These are phyloP conservation scores for Dicrostonyx torquatus DNA, from an alignment of 2,797 vertebrate species.

Conservation along the genomic window DNA sequence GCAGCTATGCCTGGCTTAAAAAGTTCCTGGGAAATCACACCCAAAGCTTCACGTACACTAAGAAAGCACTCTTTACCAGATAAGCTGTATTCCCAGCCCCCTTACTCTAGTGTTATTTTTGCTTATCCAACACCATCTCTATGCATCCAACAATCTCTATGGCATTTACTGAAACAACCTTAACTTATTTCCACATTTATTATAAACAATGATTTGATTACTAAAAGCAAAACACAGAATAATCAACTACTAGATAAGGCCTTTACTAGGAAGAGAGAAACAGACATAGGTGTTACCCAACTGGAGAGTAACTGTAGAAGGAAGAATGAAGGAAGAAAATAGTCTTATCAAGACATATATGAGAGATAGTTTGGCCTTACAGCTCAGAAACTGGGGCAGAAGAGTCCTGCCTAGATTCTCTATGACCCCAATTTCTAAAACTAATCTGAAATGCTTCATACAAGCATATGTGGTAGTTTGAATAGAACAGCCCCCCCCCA, in stretches of 20 bases:
- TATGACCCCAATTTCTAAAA: slow-evolving; percentile 24
- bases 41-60: not conserved
- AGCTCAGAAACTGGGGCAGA: not conserved
- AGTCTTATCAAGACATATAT: not conserved
- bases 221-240: not conserved
- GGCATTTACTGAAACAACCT: slow-evolving; percentile 28
- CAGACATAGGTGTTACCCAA: not conserved
- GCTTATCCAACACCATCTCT: not conserved
- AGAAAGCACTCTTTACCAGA: not conserved
- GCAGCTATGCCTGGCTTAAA: not conserved
- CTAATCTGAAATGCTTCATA: slow-evolving; percentile 29
- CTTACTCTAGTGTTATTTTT: not conserved
- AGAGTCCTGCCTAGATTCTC: slow-evolving; percentile 12
- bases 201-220: slow-evolving; percentile 17
- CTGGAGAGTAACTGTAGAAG: not conserved
- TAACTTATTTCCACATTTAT: slow-evolving; percentile 21
- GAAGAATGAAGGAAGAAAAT: not conserved
- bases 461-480: not conserved
- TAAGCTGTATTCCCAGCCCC: not conserved
- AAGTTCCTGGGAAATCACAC: too few species aligned
- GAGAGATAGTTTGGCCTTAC: not conserved
- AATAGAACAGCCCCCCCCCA: not conserved
- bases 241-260: slow-evolving; percentile 13
- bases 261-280: not conserved
- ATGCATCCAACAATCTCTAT: not conserved